Base-by-base conservation (phyloP, 2,888 invertebrate genomes). In the Polydesmus complanatus region DNA sequence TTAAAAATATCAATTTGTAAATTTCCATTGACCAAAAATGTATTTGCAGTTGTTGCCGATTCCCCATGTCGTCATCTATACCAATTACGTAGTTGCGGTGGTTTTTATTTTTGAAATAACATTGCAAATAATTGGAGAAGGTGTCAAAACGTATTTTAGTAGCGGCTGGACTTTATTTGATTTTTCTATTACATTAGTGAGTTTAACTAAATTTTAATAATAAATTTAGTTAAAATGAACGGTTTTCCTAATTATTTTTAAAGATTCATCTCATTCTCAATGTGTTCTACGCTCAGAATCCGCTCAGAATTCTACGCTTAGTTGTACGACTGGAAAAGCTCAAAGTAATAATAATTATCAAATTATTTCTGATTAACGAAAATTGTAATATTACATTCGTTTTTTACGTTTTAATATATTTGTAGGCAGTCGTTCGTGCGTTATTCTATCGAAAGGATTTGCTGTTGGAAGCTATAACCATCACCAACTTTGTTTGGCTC, bases 101-200 rank as follows among this genome's bases (percentile, higher is more conserved):
- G 27, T 58, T 14, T 58, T 27, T 53, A 2, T 52, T 8, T 19
- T 58, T 25, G 58, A 58, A 51, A 27, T 58, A 2, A 11, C 3
- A 14, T 27, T 58, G 14, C 26, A 53, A 27, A 52, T 58, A 18
- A 14, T 25, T 8, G 58, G 27, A 2, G 27, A 22, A 21, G 58
- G 58, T 21, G 51, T 48, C 27, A 52, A 52, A 14, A 58, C 14
- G 21, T 58, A 58, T 49, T 52, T 58, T 22, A 22, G 49, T 1
- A 27, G 27, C 21, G 37, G 58, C 5, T 58, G 58, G 58, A 22
- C 26, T 21, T 2, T 19, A 11, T 58, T 58, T 26, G 58, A 58
- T 27, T 52, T 58, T 58, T 11, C 27, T 5, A 22, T 58, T 52
- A 58, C 58, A 11, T 3, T 52, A 27, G 58, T 58, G n/a, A 58